Base-by-base conservation (phyloP, 2,888 invertebrate species). In the Pinctada fucata region DNA sequence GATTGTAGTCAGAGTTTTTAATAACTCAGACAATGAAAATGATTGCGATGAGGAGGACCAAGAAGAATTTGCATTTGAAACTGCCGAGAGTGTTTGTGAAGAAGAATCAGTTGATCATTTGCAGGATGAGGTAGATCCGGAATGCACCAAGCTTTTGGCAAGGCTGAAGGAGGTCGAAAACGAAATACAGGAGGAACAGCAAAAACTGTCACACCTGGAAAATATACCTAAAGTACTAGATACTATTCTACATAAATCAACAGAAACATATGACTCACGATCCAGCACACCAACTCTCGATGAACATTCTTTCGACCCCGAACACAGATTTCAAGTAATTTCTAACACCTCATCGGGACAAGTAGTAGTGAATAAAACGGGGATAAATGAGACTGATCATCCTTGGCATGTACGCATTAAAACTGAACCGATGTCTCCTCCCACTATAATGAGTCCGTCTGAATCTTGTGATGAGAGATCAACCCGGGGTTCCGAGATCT, bases 281-380 rank as follows among this genome's bases (percentile, higher is more conserved):
- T 65, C 58, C 10, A 51, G 66, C 16, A 77, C 77, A 50, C 77
- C 77, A 31, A 77, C 77, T 50, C 67, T 72, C 31, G 77, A 77
- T 65, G 77, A 77, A 72, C 77, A n/a, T 13, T 31, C 58, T 8
- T 74, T 45, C 13, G 47, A 68, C 6, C 58, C 58, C 6, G 58
- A 13, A 58, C 8, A 10, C 6, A 6, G 58, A 58, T 10, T 6
- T 13, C 6, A 6, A 58, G 58, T 58, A 13, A 58, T 58, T 58
- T 13, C 6, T 6, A 6, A 6, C 13, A 58, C 13, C 13, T 6
- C 6, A 13, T 10, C 8, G 13, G 58, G 58, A 10, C 31, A 31
- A 31, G 31, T 31, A 31, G 31, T 31, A 31, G 31, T 31, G 31
- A 31, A 31, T 31, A 31, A 31, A 31, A 31, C 31, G 31, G 31